phyloP scores from a whole-genome alignment of 2,888 invertebrate species.

The Dasysyrphus tricinctus region DNA sequence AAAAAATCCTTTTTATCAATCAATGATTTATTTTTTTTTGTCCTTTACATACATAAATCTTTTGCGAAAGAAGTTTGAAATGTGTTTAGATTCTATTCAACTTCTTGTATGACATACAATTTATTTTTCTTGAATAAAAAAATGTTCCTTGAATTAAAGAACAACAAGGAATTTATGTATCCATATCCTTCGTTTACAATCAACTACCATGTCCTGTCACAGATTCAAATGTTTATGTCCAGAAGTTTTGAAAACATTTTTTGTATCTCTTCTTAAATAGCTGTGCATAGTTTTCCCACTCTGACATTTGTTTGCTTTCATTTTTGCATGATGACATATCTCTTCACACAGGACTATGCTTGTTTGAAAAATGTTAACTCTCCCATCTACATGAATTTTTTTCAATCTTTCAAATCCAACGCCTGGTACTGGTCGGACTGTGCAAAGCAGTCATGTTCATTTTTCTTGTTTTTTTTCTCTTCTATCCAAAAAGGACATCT shows the following conservation, averaged over 20 bases:
- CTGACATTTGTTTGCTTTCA: constrained; percentile 12
- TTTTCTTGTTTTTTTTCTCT: constrained; percentile 2
- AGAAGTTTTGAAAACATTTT: background rate
- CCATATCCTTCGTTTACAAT: background rate
- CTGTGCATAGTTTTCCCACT: background rate
- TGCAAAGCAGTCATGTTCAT: constrained; percentile 39
- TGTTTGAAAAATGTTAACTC: constrained; percentile 19
- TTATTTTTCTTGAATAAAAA: background rate
- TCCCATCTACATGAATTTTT: constrained; percentile 3
- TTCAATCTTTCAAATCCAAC: constrained; percentile 4
- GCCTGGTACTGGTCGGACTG: background rate
- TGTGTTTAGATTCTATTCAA: too few species aligned
- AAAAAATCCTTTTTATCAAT: too few species aligned
- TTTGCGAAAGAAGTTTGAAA: too few species aligned
- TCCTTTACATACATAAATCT: too few species aligned
- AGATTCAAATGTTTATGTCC: constrained; percentile 15
- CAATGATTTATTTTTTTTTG: too few species aligned
- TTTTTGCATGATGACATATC: constrained; percentile 4
- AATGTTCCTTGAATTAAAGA: background rate
- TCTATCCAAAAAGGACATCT: constrained; percentile 2
- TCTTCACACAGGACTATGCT: background rate
- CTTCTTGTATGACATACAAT: background rate
- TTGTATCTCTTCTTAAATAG: background rate
- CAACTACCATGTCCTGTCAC: constrained; percentile 8
- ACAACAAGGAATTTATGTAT: constrained; percentile 4